Conservation (phyloP, 2,797 vertebrate species). For the Lithobates pipiens region DNA sequence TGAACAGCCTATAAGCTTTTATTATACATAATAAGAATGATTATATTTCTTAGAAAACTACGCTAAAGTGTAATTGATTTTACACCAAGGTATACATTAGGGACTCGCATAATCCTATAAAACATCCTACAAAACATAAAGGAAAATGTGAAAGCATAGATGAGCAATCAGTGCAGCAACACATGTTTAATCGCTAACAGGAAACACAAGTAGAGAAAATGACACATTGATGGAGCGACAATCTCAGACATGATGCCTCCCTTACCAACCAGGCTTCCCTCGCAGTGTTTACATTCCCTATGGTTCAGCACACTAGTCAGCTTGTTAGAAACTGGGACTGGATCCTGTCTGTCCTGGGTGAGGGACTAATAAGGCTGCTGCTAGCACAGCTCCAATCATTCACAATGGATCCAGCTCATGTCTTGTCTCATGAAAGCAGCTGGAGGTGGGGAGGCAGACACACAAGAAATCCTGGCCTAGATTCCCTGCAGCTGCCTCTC, state of each 20-base stretch:
- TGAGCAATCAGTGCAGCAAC: too few species aligned
- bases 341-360: not conserved
- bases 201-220: not conserved
- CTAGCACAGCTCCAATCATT: not conserved
- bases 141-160: too few species aligned
- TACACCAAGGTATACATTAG: too few species aligned
- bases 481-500: not conserved
- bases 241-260: not conserved
- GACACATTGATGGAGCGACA: not conserved
- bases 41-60: too few species aligned
- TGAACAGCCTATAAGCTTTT: too few species aligned
- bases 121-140: too few species aligned
- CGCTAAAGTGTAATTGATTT: too few species aligned
- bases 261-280: constrained; percentile 1
- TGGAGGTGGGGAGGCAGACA: not conserved
- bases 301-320: not conserved
- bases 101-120: too few species aligned
- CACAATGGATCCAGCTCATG: constrained; percentile 11
- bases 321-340: not conserved
- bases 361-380: not conserved
- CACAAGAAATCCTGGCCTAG: not conserved
- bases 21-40: too few species aligned
- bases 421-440: constrained; percentile 6
- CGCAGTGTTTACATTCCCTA: constrained; percentile 21
- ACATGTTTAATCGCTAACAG: too few species aligned